Conservation (phyloP, 1,140 invertebrate genomes). For the Cherax destructor region DNA sequence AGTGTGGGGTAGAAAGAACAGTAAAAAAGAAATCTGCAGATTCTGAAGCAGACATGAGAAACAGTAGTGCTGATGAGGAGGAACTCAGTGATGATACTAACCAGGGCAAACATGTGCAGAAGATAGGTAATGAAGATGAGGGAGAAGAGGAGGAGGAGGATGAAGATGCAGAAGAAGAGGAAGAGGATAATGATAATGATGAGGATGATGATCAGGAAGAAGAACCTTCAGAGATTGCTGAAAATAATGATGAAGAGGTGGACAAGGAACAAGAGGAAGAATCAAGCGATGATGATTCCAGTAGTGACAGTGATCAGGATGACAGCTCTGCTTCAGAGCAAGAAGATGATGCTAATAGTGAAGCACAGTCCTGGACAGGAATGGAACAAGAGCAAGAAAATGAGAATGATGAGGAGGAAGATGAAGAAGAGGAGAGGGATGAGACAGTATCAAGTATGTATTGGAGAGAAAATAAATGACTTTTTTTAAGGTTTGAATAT, state of each 20-base stretch:
- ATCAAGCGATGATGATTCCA: conserved; percentile 24
- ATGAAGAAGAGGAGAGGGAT: conserved; percentile 24
- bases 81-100: background rate
- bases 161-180: conserved; percentile 1
- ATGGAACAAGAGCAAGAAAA: conserved; percentile 26
- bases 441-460: background rate
- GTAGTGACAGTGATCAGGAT: conserved; percentile 40
- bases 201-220: conserved; percentile 16
- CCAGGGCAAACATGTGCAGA: background rate
- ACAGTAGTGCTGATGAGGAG: conserved; percentile 11
- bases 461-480: background rate
- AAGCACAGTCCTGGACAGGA: background rate
- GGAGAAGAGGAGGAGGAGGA: background rate
- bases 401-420: conserved; percentile 15
- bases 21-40: background rate
- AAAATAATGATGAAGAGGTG: conserved; percentile 4
- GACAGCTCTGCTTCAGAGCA: conserved; percentile 4
- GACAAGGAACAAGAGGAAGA: conserved; percentile 11
- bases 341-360: conserved; percentile 31
- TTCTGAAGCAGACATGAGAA: conserved; percentile 13
- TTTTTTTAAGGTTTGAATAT: no score
- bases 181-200: conserved; percentile 31
- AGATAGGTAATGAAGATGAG: conserved; percentile 1
- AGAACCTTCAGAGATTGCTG: background rate
- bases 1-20: background rate